Evolutionary conservation across 2,888 invertebrate genomes (phyloP).

Genomic region (Tinea semifulvella): DNA sequence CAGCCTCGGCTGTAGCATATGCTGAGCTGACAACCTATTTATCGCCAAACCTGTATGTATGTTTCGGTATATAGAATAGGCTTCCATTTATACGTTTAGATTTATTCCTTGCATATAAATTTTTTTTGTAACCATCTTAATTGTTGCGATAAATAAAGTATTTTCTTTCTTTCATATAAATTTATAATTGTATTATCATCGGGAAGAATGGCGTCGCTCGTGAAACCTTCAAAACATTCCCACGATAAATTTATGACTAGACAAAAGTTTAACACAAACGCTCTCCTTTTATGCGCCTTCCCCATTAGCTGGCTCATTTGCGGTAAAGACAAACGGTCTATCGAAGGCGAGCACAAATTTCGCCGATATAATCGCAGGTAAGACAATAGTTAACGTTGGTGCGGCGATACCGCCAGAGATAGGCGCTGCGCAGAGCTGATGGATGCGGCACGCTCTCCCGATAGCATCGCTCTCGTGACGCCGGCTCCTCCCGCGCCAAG

Average conservation of each 20-base stretch:
- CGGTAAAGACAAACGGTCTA: constrained; percentile 57
- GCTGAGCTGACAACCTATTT: no score
- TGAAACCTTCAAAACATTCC: constrained; percentile 28
- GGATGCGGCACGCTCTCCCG: constrained; percentile 59
- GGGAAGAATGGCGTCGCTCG: no score
- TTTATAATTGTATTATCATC: no score
- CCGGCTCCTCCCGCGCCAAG: constrained; percentile 21
- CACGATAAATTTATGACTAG: constrained; percentile 60
- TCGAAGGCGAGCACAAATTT: constrained; percentile 58
- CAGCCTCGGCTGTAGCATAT: no score
- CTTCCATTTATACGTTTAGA: no score
- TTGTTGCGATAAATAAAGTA: no score
- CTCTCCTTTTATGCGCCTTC: constrained; percentile 49
- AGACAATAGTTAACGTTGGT: constrained; percentile 57
- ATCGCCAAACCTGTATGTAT: no score
- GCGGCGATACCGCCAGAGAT: constrained; percentile 47
- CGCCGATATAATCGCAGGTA: constrained; percentile 52
- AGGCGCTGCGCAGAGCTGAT: constrained; percentile 42
- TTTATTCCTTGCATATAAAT: no score
- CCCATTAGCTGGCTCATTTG: constrained; percentile 56
- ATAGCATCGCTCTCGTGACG: constrained; percentile 59
- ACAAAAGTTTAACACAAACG: constrained; percentile 47
- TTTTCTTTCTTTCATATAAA: no score
- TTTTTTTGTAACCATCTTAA: no score
- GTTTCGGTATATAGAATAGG: no score